Evolutionary conservation across 2,797 vertebrate genomes (phyloP).

Genomic region (Lophius americanus): DNA sequence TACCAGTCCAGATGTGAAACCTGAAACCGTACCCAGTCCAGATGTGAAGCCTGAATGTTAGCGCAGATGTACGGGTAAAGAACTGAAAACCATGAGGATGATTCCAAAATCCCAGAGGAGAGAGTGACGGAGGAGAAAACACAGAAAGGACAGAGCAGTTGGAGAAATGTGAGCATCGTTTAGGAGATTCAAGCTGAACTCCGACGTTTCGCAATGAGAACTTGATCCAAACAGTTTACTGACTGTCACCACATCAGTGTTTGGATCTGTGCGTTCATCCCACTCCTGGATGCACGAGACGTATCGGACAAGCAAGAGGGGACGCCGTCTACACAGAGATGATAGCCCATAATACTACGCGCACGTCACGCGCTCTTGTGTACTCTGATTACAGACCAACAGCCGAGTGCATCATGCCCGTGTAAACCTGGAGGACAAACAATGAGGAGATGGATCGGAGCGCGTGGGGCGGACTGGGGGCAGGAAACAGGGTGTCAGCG

Average conservation of each 20-base stretch:
- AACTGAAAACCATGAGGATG: constrained; percentile 19
- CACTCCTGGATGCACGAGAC: constrained; percentile 38
- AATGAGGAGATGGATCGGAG: constrained; percentile 26
- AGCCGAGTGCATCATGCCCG: constrained; percentile 36
- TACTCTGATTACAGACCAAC: constrained; percentile 69
- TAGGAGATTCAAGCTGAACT: constrained; percentile 51
- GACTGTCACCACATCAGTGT: constrained; percentile 52
- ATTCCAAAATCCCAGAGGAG: constrained; percentile 51
- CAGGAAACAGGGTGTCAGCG: constrained; percentile 34
- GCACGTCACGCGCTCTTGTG: constrained; percentile 55
- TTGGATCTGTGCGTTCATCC: constrained; percentile 44
- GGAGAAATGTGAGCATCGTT: constrained; percentile 31
- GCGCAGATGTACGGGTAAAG: constrained; percentile 38
- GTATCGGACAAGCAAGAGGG: constrained; percentile 36
- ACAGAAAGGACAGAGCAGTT: constrained; percentile 28
- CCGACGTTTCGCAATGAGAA: constrained; percentile 57
- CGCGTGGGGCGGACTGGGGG: not conserved
- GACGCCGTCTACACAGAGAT: constrained; percentile 61
- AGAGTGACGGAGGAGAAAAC: constrained; percentile 29
- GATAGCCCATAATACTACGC: constrained; percentile 43
- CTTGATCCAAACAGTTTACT: constrained; percentile 64
- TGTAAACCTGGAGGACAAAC: constrained; percentile 54
- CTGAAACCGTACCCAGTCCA: no score
- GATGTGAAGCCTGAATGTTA: constrained; percentile 16
- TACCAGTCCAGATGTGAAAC: no score